Base-by-base conservation (phyloP, 2,113 vertebrate species). In the Glareola pratincola region DNA sequence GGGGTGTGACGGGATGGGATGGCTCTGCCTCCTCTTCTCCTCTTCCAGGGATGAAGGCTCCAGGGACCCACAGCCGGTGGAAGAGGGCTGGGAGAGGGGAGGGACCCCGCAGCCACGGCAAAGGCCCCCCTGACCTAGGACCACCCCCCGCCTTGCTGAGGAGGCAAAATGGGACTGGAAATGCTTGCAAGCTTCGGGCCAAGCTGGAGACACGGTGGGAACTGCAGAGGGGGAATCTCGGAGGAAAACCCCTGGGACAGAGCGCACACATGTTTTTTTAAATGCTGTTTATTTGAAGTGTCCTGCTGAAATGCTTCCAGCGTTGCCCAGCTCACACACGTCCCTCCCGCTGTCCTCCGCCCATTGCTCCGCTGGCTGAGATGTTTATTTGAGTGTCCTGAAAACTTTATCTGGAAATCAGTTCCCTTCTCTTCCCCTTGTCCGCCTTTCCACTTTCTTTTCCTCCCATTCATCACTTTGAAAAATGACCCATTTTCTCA, bases 401-500 rank as follows among this genome's bases (percentile, higher is more conserved):
- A 89, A 94, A 94, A 92, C 89, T 88, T 97, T 96, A 97, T 97
- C 96, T 92, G 95, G 57, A 82, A 85, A 97, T 96, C 94, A 41
- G 88, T 89, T 94, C 95, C 94, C 78, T 94, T 92, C 95, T 94
- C 69, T 93, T 88, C 76, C 73, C 95, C 96, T 95, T 87, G 76
- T 96, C 81, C 3, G 47, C 94, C 89, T 95, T 92, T 94, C 92
- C 97, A 94, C 92, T 96, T 96, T 97, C 96, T 83, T 95, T 97
- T 96, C 94, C 79, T 95, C 91, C 95, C 96, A 97, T 97, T 93
- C 91, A 97, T 97, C 97, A 97, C 97, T 94, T 94, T 97, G 94
- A 97, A 80, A 92, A 97, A 96, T 85, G 87, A 91, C 34, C 62
- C 6, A 0, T 72, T 91, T 83, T 82, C 79, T 92, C 84, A 76